Evolutionary conservation across 2,888 invertebrate genomes (phyloP).

Genomic region (Sphecodes monilicornis): DNA sequence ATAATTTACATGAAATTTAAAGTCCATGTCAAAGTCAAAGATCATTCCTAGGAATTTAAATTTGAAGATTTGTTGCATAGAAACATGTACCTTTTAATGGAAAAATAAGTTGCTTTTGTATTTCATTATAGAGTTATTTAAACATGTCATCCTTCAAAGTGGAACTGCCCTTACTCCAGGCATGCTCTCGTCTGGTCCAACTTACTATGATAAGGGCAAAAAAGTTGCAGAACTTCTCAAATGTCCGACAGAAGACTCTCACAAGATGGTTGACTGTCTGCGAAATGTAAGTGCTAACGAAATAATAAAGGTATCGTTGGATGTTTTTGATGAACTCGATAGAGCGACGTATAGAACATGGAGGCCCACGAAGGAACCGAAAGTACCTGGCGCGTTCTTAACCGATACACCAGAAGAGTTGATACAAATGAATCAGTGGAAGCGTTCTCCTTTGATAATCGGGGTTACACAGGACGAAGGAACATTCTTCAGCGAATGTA

Average conservation of each 20-base stretch:
- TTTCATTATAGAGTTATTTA: slow-evolving; percentile 60
- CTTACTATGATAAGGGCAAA: slow-evolving; percentile 38
- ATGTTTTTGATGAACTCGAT: not conserved
- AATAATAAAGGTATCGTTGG: not conserved
- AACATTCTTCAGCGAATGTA: not conserved
- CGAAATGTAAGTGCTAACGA: slow-evolving; percentile 70
- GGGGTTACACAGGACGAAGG: slow-evolving; percentile 37
- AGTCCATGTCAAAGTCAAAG: no score
- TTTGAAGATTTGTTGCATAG: no score
- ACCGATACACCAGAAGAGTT: not conserved
- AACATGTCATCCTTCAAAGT: slow-evolving; percentile 66
- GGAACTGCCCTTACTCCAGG: slow-evolving; percentile 60
- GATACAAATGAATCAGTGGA: not conserved
- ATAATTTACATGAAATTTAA: no score
- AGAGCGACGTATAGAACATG: not conserved
- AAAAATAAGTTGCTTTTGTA: not conserved
- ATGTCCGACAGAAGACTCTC: slow-evolving; percentile 86
- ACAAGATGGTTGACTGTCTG: slow-evolving; percentile 87
- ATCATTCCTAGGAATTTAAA: no score
- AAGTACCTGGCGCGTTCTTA: slow-evolving; percentile 13
- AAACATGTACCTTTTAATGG: not conserved
- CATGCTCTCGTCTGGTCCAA: slow-evolving; percentile 35
- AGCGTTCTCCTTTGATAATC: not conserved
- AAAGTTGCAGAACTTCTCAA: slow-evolving; percentile 83
- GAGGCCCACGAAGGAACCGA: slow-evolving; percentile 23